Conservation (phyloP, 2,888 invertebrate genomes). For the Sesia apiformis region DNA sequence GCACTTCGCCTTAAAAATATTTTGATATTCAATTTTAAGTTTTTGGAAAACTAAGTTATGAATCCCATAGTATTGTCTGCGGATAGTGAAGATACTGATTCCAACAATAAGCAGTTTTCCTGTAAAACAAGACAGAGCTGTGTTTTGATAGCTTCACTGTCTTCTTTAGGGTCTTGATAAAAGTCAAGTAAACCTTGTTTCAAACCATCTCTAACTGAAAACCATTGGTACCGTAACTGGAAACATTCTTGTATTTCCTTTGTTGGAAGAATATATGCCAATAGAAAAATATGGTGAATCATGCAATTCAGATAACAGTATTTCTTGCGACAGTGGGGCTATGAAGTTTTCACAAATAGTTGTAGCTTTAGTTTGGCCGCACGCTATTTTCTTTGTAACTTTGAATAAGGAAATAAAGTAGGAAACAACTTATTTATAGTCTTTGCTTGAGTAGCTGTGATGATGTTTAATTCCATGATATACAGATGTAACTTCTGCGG, state of each 20-base stretch:
- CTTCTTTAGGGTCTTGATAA: slow-evolving; percentile 6
- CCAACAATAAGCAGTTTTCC: slow-evolving; percentile 5
- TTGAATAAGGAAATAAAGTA: too few relatives aligned
- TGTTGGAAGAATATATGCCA: slow-evolving; percentile 1
- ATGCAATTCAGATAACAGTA: background rate
- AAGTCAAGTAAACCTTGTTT: slow-evolving; percentile 8
- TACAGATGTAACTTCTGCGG: slow-evolving; percentile 6
- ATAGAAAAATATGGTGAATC: slow-evolving; percentile 1
- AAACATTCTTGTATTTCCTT: slow-evolving; percentile 1
- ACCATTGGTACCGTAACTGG: slow-evolving; percentile 2
- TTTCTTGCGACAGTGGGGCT: slow-evolving; percentile 1
- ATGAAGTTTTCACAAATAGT: slow-evolving; percentile 1
- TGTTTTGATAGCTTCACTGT: slow-evolving; percentile 6
- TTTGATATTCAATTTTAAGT: background rate
- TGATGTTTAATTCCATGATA: slow-evolving; percentile 6
- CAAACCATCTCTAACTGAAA: slow-evolving; percentile 4
- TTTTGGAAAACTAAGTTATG: slow-evolving; percentile 3
- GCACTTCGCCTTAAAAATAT: background rate
- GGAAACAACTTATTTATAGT: slow-evolving; percentile 6
- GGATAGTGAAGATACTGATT: slow-evolving; percentile 1
- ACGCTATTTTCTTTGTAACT: background rate
- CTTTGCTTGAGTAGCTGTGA: slow-evolving; percentile 6
- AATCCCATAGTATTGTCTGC: slow-evolving; percentile 2
- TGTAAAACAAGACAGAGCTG: slow-evolving; percentile 4
- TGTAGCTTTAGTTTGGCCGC: slow-evolving; percentile 1